Conservation (phyloP, 2,797 vertebrate species). For the Hydrophis major region DNA sequence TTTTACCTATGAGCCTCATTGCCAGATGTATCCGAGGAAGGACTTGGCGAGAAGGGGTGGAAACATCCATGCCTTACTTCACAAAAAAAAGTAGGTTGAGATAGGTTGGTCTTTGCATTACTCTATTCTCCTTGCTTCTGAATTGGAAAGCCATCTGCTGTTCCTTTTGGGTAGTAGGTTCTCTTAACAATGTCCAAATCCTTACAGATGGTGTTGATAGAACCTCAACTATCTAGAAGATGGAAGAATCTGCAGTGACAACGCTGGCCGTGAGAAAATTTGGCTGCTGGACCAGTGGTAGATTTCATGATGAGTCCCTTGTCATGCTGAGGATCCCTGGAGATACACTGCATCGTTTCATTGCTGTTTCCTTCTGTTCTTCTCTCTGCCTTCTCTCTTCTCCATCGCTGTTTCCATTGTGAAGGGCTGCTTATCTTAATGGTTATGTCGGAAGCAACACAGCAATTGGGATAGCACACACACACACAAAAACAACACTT, state of each 20-base stretch:
- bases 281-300: constrained; percentile 75
- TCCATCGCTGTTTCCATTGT: constrained; percentile 68
- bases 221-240: constrained; percentile 91
- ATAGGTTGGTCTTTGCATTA: too few species aligned
- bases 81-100: not conserved
- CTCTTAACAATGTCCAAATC: constrained; percentile 31
- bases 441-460: constrained; percentile 67
- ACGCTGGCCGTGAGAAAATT: constrained; percentile 73
- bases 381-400: constrained; percentile 49
- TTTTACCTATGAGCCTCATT: not conserved
- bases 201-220: constrained; percentile 90
- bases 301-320: constrained; percentile 57
- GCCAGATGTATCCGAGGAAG: not conserved
- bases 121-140: not conserved
- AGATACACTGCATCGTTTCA: constrained; percentile 57
- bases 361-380: constrained; percentile 32
- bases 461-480: constrained; percentile 54
- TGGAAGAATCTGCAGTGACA: constrained; percentile 67
- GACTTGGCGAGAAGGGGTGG: not conserved
- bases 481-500: constrained; percentile 18
- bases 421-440: constrained; percentile 75
- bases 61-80: not conserved
- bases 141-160: too few species aligned
- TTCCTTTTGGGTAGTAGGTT: not conserved
- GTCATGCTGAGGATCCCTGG: constrained; percentile 60